Evolutionary conservation across 2,888 invertebrate species (phyloP).

Genomic region (Brenthis ino): DNA sequence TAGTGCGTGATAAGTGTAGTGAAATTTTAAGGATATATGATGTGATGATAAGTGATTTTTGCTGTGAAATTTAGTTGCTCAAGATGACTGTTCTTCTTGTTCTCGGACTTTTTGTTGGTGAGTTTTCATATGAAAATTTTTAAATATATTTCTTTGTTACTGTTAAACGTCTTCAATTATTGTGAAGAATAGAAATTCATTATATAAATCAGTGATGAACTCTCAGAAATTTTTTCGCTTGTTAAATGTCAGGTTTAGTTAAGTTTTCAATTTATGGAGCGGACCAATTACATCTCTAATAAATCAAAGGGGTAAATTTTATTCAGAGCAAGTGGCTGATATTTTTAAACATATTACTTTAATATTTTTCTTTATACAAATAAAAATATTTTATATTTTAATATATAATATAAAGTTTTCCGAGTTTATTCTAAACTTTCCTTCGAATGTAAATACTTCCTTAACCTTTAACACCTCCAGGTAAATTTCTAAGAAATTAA

Average conservation of each 20-base stretch:
- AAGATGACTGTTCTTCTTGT: conserved; percentile 57
- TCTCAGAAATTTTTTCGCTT: neutral
- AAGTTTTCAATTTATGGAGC: neutral
- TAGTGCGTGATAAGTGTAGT: conserved; percentile 31
- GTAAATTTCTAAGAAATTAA: too few species aligned
- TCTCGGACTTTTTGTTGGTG: conserved; percentile 60
- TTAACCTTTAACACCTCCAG: too few species aligned
- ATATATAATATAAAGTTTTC: too few species aligned
- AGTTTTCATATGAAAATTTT: conserved; percentile 39
- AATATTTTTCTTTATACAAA: too few species aligned
- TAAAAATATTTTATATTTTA: too few species aligned
- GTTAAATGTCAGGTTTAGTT: neutral
- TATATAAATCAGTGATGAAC: too few species aligned
- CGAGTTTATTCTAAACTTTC: too few species aligned
- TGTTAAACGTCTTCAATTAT: too few species aligned
- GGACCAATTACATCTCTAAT: conserved; percentile 15
- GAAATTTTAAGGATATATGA: conserved; percentile 32
- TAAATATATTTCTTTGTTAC: too few species aligned
- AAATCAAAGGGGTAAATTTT: conserved; percentile 9
- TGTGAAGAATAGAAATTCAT: neutral
- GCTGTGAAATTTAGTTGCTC: conserved; percentile 44
- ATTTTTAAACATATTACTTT: neutral
- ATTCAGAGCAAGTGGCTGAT: conserved; percentile 4
- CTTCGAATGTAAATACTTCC: too few species aligned
- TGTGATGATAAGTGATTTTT: conserved; percentile 52